Evolutionary conservation across 2,888 invertebrate genomes (phyloP).

Genomic region (Dorcus parallelipipedus): DNA sequence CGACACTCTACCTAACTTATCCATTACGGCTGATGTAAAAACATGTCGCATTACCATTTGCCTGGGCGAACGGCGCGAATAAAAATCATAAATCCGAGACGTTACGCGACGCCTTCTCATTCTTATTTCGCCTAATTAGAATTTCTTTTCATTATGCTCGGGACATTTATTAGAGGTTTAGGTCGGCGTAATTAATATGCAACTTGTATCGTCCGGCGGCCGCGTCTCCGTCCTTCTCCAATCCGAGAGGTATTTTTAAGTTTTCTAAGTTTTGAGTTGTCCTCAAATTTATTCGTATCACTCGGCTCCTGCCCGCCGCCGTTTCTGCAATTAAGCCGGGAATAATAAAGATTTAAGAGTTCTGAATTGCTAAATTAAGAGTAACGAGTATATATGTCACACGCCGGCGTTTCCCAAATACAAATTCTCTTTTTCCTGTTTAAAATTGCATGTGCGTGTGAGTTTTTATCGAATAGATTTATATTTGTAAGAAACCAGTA

Average conservation of each 20-base stretch:
- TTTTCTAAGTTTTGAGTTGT: not conserved
- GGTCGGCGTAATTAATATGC: slow-evolving; percentile 34
- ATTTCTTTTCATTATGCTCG: slow-evolving; percentile 36
- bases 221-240: not conserved
- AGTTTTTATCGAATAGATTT: too few relatives aligned
- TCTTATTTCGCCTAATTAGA: slow-evolving; percentile 33
- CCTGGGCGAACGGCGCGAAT: slow-evolving; percentile 22
- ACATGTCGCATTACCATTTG: slow-evolving; percentile 33
- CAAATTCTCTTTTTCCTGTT: too few relatives aligned
- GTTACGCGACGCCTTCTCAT: slow-evolving; percentile 18
- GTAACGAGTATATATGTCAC: too few relatives aligned
- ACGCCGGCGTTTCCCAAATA: too few relatives aligned
- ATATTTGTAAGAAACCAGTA: too few relatives aligned
- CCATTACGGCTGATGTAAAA: slow-evolving; percentile 33
- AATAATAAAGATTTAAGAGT: not conserved
- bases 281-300: not conserved
- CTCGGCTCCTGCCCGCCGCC: not conserved
- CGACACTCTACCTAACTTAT: slow-evolving; percentile 32
- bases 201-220: slow-evolving; percentile 4
- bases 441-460: too few relatives aligned
- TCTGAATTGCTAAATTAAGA: too few relatives aligned
- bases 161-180: slow-evolving; percentile 36
- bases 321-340: not conserved
- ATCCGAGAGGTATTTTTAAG: not conserved
- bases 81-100: slow-evolving; percentile 33